Base-by-base conservation (phyloP, 2,113 vertebrate genomes). In the Athene noctua region DNA sequence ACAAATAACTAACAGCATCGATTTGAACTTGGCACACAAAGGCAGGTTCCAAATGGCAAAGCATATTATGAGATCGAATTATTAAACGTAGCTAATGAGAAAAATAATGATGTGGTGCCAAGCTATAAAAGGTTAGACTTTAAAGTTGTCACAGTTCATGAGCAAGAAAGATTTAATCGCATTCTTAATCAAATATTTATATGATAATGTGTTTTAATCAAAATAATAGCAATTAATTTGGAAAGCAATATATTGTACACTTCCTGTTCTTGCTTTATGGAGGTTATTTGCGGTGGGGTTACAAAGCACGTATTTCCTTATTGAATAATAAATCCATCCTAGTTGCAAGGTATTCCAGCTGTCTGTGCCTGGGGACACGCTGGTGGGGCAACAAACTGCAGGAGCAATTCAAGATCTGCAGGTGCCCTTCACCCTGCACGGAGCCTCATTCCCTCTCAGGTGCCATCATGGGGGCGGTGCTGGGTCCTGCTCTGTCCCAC, bases 181-280 rank as follows among this genome's bases (percentile, higher is more conserved):
- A 86, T 88, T 95, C 94, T 97, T 97, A 97, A 97, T 97, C 94
- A 97, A 97, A 97, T 97, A 97, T 97, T 97, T 96, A 97, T 97
- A 97, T 93, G 95, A 95, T 96, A 97, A 97, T 97, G 95, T 85
- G 94, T 84, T 94, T 97, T 97, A 97, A 97, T 97, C 94, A 96
- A 97, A 97, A 97, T 94, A 97, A 96, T 96, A 85, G 88, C 94
- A 96, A 96, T 97, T 96, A 97, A 97, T 97, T 96, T 96, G 90
- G 92, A 84, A 90, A 75, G 79, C 78, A 90, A 86, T 96, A 36
- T 63, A 94, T 59, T 29, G 91, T 66, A 72, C 29, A 29, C 74
- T 96, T 95, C 90, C 93, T 74, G 47, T 62, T 92, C 62, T 9
- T 90, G 82, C 75, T 77, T 66, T 93, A 62, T 2, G 4, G 55